Evolutionary conservation across 2,888 invertebrate species (phyloP), one percentile per base, ranked within the genome.

Genomic region (Microchrysa polita): DNA sequence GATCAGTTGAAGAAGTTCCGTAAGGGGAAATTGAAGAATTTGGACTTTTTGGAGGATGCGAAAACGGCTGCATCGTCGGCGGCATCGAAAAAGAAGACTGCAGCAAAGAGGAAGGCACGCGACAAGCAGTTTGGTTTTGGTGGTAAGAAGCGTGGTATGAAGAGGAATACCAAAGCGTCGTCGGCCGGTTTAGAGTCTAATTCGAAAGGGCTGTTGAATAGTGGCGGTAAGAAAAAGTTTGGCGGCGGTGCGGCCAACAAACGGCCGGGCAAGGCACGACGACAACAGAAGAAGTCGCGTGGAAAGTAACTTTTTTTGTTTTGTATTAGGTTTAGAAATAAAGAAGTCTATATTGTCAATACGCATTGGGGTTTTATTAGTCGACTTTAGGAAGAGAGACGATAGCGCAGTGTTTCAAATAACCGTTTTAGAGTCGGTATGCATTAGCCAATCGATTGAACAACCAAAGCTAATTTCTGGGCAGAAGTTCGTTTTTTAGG

Each of bases 101-200:
- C 84, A 0, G 86, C 86, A 9, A 90, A 88, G 82, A 87, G 92
- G 77, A 88, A 90, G 76, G 86, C 87, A 80, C 95, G 94, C 81
- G 92, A 96, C 81, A 88, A 91, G 74, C 96, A 94, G 83, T 98
- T 92, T 85, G 98, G 98, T 0, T 97, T 93, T 85, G 98, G 98
- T 42, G 98, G 98, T 0, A 96, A 95, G 82, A 98, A 98, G 86
- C 92, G 93, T 80, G 93, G 96, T 0, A 88, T 89, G 0, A 98
- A 98, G 83, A 86, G 89, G 60, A 98, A 98, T 81, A 95, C 95
- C 0, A 91, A 90, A 78, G 90, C 93, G 0, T 96, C 96, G 0
- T 77, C 84, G 0, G 83, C 80, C 1, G 84, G 84, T 2, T 72
- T 83, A 14, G 84, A 84, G n/a, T 23, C 48, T 2, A 59, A 59